Evolutionary conservation across 2,797 vertebrate species (phyloP), one percentile per base, ranked within the genome.

Genomic region (Loris lydekkerianus): DNA sequence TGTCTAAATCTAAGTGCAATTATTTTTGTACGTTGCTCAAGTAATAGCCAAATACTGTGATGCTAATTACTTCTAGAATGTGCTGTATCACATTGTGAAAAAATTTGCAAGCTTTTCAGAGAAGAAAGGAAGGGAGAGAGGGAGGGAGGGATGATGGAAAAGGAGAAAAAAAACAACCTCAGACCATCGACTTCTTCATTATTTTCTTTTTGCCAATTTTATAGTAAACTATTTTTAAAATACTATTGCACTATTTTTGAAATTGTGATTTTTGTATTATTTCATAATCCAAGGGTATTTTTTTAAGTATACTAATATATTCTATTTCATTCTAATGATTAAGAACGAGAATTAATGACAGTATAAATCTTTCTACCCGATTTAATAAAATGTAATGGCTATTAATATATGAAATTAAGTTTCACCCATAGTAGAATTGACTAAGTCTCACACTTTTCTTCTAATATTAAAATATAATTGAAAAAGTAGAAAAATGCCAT

Each of bases 351-450:
- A 58, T 82, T 63, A 95, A 91, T 93, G 37, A 18, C 15, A 80
- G 43, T 31, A 49, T 93, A 84, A 86, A 95, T 78, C 40, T 95
- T 95, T 84, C 81, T 46, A 91, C 20, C 43, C 78, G 93, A 98
- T 93, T 97, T 97, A 97, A 98, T 97, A 98, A 96, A 96, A 91
- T 95, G 78, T 92, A 97, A 94, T 86, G 82, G 88, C 95, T 98
- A 80, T 96, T 97, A 98, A 98, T 97, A 98, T 89, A 77, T 95
- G 97, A 97, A 93, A 98, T 97, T 96, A 98, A 98, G 97, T 96
- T 98, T 98, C 97, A 98, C 97, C 98, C 75, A 94, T 94, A 89
- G 95, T 81, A 92, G 96, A 98, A 97, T 92, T 96, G 94, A 98
- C 90, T 96, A 96, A 97, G 93, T 94, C 97, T 83, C 13, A 91